Base-by-base conservation (phyloP, 53 echinoderm and acorn worm species). In the Mesocentrotus franciscanus region DNA sequence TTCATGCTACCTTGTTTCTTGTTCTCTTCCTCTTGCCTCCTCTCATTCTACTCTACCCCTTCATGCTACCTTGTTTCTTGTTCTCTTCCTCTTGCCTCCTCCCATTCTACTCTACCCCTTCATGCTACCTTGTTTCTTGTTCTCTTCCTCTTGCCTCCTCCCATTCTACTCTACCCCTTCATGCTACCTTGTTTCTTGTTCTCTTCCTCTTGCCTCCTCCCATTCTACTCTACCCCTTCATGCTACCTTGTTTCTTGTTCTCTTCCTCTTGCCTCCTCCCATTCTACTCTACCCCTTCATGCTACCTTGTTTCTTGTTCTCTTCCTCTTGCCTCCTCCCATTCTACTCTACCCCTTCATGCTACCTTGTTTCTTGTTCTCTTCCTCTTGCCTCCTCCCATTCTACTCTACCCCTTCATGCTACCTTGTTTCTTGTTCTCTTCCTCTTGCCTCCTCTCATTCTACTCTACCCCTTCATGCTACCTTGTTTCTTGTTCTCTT, bases 331-430 rank as follows among this genome's bases (percentile, higher is more conserved):
- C 75, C 35, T 26, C 92, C 56, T 56, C 92, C 90, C 90, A 90
- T 90, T 68, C 71, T 68, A 42, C 33, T 61, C 26, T 34, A 0
- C 26, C 24, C 71, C 61, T n/a, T n/a, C n/a, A n/a, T n/a, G n/a
- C n/a, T n/a, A n/a, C 70, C 32, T 27, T 26, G 30, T 61, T 91
- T 20, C 91, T 91, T 66, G 66, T 91, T 75, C 27, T 92, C 92
- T 34, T n/a, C 56, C 57, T 30, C 76, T 49, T 49, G 20, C 75
- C 35, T 26, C 92, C 56, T 56, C 92, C 90, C 90, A 90, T 90
- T 68, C 71, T 68, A 42, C 33, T 61, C 26, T 34, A 0, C 26
- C 24, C 71, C 61, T n/a, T n/a, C n/a, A n/a, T n/a, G n/a, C n/a
- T n/a, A n/a, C 70, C 32, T 27, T 26, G 30, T 61, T 91, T 20